phyloP scores from a whole-genome alignment of 2,113 vertebrate species.

The Phrynosoma platyrhinos region DNA sequence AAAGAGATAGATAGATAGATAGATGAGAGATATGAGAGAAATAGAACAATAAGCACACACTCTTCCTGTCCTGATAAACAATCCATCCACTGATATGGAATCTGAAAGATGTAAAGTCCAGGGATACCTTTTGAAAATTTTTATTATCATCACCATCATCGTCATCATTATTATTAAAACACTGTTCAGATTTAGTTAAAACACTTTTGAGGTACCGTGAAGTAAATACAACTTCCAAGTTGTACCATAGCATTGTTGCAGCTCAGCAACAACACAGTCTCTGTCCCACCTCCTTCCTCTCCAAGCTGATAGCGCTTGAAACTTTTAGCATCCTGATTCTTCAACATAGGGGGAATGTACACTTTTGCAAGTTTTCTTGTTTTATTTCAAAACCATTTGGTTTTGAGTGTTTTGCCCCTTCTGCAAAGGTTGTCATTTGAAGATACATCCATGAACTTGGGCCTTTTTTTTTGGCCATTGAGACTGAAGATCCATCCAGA shows the following conservation, averaged over 20 bases:
- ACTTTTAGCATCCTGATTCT: neutral
- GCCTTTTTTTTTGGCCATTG: neutral
- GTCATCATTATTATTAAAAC: slow-evolving; percentile 83
- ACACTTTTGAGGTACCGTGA: slow-evolving; percentile 95
- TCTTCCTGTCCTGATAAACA: neutral
- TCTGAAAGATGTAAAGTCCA: slow-evolving; percentile 62
- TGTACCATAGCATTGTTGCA: slow-evolving; percentile 67
- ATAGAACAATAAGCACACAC: neutral
- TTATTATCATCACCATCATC: slow-evolving; percentile 73
- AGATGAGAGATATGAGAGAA: neutral
- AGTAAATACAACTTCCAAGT: slow-evolving; percentile 84
- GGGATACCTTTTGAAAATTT: slow-evolving; percentile 81
- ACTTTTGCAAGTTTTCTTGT: neutral
- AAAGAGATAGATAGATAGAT: too few relatives aligned
- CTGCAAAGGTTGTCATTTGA: neutral
- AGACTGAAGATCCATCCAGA: neutral
- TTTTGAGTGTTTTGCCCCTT: too few relatives aligned
- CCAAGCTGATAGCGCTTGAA: neutral
- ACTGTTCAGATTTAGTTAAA: slow-evolving; percentile 85
- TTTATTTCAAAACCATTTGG: neutral
- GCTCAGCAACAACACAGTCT: slow-evolving; percentile 49
- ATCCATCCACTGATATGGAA: slow-evolving; percentile 31
- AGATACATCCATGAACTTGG: too few relatives aligned
- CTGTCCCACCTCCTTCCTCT: slow-evolving; percentile 49
- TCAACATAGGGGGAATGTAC: neutral